Conservation (phyloP, 2,113 vertebrate species). For the Cinclus cinclus region DNA sequence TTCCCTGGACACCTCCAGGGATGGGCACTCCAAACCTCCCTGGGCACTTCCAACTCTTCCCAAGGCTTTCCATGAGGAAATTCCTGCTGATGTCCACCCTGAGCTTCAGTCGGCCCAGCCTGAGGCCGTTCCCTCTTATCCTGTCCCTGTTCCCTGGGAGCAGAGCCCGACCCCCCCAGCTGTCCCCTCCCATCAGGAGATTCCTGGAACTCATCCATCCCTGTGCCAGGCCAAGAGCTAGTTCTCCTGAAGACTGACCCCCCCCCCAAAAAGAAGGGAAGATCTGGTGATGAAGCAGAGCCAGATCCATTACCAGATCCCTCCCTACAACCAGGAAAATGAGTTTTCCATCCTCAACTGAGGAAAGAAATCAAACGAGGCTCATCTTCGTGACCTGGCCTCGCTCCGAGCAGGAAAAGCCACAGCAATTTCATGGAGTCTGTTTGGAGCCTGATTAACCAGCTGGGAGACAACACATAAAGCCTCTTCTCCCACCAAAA, state of each 20-base stretch:
- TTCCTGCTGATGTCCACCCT: neutral
- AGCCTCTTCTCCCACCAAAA: neutral
- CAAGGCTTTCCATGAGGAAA: neutral
- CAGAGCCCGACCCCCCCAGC: neutral
- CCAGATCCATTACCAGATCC: neutral
- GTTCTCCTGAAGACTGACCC: neutral
- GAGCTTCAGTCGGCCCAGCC: too few species aligned
- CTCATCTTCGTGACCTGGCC: neutral
- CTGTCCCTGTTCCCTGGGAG: neutral
- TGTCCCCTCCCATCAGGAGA: neutral
- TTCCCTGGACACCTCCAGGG: neutral
- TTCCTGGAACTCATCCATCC: neutral
- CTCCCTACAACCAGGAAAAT: neutral
- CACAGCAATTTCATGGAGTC: neutral
- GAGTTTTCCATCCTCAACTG: neutral
- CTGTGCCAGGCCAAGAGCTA: neutral
- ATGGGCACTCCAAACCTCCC: neutral
- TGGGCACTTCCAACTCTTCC: neutral
- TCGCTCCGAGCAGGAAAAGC: neutral
- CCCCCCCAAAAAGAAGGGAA: rapidly evolving
- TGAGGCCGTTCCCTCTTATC: neutral
- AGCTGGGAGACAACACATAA: constrained; percentile 17
- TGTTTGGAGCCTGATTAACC: constrained; percentile 21
- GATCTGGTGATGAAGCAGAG: neutral
- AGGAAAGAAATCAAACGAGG: neutral